Evolutionary conservation across 1,140 invertebrate genomes (phyloP), one percentile per base, ranked within the genome.

Genomic region (Stegodyphus mimosarum): DNA sequence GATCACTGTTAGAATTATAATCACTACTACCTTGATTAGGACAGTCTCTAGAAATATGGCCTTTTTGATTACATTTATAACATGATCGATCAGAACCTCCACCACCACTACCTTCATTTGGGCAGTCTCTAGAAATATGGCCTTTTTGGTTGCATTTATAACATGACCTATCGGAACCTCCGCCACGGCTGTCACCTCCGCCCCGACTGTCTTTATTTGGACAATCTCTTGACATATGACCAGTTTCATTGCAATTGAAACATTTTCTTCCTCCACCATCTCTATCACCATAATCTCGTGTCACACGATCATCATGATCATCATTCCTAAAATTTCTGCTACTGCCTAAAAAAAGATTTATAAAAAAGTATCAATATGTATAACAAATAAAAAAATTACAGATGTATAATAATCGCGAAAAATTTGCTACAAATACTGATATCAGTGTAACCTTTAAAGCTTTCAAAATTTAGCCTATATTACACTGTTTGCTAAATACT

Each of bases 41-140:
- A 87, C 92, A 92, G 53, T 92, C 91, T 15, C 90, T 88, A 18
- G 90, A 90, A 33, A 92, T 89, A 88, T 92, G 92, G 10, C 92
- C 92, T 67, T 89, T 84, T 73, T 90, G 89, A 15, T 90, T 89
- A 88, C 92, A 92, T 13, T 86, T 84, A 55, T n/a, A 76, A 72
- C 79, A 86, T 6, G 86, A 48, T 55, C 71, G 53, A 49, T 53
- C 51, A 63, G 75, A 50, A 84, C 67, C 74, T 33, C 75, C 70
- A 67, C 76, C 15, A 6, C 72, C 63, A 51, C 67, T 50, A 55
- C 74, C 48, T 60, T 15, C 89, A 70, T 87, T 89, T 6, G 90
- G 89, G 79, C 89, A 91, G 52, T 91, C 90, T 48, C 90, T 83
- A n/a, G 88, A 86, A 77, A 90, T 89, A 53, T 91, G 90, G 6